Conservation (phyloP, 2,888 invertebrate species). For the Magallana nippona region DNA sequence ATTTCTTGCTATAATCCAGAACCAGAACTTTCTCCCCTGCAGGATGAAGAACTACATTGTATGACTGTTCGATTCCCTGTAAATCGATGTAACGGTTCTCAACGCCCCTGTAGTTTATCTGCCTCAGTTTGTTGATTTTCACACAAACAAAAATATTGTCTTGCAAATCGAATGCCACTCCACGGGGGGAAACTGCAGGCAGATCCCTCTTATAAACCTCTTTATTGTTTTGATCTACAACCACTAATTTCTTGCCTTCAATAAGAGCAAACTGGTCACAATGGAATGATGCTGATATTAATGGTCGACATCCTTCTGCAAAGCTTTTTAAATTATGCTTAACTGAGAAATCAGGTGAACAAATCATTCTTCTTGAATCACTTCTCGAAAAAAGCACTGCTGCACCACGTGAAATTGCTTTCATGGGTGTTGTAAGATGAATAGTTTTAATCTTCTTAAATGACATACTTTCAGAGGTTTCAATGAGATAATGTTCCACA, state of each 20-base stretch:
- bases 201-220: neutral
- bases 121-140: neutral
- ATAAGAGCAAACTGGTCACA: neutral
- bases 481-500: neutral
- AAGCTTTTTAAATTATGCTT: neutral
- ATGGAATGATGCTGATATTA: neutral
- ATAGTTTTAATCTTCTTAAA: neutral
- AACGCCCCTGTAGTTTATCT: neutral
- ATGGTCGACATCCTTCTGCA: neutral
- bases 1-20: neutral
- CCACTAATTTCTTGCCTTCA: neutral
- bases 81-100: neutral
- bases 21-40: conserved; percentile 1
- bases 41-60: conserved; percentile 15
- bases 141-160: conserved; percentile 15
- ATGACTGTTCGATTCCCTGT: neutral
- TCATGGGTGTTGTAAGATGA: neutral
- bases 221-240: neutral
- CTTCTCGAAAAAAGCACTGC: neutral
- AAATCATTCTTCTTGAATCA: neutral
- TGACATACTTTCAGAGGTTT: neutral
- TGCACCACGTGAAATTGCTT: neutral
- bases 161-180: neutral
- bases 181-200: neutral
- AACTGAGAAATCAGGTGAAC: neutral